Base-by-base conservation (phyloP, 2,797 vertebrate species). In the Eulemur rubriventer region DNA sequence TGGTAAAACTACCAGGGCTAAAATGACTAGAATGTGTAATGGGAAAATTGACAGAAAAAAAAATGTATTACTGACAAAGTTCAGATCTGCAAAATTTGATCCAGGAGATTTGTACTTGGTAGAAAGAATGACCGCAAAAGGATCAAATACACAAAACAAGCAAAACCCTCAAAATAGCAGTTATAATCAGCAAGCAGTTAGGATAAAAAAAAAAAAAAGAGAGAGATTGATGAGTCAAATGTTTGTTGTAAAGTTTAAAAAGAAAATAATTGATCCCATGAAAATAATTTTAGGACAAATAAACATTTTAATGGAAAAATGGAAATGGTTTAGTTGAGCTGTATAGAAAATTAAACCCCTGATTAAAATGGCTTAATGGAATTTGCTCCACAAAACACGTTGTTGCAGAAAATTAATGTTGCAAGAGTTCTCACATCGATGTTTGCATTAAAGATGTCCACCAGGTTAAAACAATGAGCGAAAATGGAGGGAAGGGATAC, bases 311-410 rank as follows among this genome's bases (percentile, higher is more conserved):
- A 97, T 95, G 95, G 75, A 43, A 81, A 96, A 96, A 88, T 79
- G 90, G 65, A 96, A 97, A 89, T 30, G 26, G 46, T 94, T 96
- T 92, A 57, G 55, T 43, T 33, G 48, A 84, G 30, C 89, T 28
- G 9, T 84, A 81, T 88, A 91, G 93, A 90, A 97, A 97, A 96
- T 98, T 96, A 97, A 97, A 91, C 35, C 38, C 55, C 63, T 38
- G 89, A 97, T 97, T 97, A 69, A 96, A 96, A 94, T 55, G 48
- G 81, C 89, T 95, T 96, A 94, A 97, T 97, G 91, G 89, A 97
- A 96, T 94, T 93, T 84, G 82, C 80, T 97, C 63, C 59, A 26
- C n/a, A 72, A 96, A 95, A 92, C 38, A 76, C 48, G 46, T 91
- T 83, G 69, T 63, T 85, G 78, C 59, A 94, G 79, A 94, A 97